phyloP scores from a whole-genome alignment of 2,113 vertebrate genomes.

The Channa maculata region DNA sequence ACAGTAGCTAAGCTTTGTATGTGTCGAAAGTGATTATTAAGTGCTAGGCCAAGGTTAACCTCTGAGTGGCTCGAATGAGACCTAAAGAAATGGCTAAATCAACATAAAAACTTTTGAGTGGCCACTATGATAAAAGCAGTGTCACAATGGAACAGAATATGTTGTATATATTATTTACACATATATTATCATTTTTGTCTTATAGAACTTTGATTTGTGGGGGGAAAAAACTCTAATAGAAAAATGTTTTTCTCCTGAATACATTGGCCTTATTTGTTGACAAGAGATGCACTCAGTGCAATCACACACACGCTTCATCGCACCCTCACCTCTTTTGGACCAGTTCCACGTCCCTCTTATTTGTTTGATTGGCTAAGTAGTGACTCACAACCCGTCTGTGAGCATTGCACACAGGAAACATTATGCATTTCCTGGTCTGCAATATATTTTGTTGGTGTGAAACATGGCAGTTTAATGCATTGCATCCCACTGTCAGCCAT shows the following conservation, averaged over 20 bases:
- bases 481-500: neutral
- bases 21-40: neutral
- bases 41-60: neutral
- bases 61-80: neutral
- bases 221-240: neutral
- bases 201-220: neutral
- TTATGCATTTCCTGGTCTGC: neutral
- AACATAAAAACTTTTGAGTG: neutral
- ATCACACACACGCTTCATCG: constrained; percentile 28
- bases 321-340: constrained; percentile 27
- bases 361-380: constrained; percentile 36
- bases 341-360: constrained; percentile 25
- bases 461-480: neutral
- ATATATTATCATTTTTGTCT: neutral
- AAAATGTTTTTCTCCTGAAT: neutral
- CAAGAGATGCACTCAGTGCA: neutral
- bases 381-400: constrained; percentile 46
- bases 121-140: neutral
- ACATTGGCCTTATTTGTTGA: neutral
- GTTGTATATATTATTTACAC: neutral
- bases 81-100: neutral
- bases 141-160: constrained; percentile 7
- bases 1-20: too few relatives aligned
- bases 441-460: neutral
- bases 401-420: constrained; percentile 30